Evolutionary conservation across 2,888 invertebrate species (phyloP).

Genomic region (Proisotoma minuta): DNA sequence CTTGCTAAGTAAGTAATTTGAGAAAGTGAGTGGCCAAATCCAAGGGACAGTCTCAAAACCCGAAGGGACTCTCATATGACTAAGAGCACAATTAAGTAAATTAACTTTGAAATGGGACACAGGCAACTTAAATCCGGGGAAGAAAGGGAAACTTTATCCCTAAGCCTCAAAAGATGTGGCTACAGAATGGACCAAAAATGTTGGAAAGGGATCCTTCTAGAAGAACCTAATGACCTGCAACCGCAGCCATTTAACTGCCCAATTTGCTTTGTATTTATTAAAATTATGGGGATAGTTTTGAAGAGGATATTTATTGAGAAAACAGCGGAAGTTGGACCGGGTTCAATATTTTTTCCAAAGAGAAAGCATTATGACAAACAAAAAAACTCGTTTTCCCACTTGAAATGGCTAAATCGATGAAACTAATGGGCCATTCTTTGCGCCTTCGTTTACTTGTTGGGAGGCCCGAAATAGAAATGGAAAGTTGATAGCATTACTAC

Average conservation of each 20-base stretch:
- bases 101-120: slow-evolving; percentile 12
- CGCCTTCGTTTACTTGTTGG: neutral
- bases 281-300: neutral
- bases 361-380: neutral
- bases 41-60: neutral
- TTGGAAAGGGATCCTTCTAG: no score
- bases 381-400: slow-evolving; percentile 3
- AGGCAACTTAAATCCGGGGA: neutral
- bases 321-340: neutral
- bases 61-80: slow-evolving; percentile 8
- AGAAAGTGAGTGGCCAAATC: slow-evolving; percentile 5
- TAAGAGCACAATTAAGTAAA: slow-evolving; percentile 17
- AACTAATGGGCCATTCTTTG: slow-evolving; percentile 15
- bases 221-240: slow-evolving; percentile 1
- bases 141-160: neutral
- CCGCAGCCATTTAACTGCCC: no score
- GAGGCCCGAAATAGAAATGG: neutral
- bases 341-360: neutral
- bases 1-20: slow-evolving; percentile 9
- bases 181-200: no score
- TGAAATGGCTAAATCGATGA: slow-evolving; percentile 18
- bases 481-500: neutral
- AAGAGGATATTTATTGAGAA: slow-evolving; percentile 1
- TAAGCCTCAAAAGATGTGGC: no score
- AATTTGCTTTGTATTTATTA: slow-evolving; percentile 1